Conservation (phyloP, 2,888 invertebrate species). For the Tenthredo notha region DNA sequence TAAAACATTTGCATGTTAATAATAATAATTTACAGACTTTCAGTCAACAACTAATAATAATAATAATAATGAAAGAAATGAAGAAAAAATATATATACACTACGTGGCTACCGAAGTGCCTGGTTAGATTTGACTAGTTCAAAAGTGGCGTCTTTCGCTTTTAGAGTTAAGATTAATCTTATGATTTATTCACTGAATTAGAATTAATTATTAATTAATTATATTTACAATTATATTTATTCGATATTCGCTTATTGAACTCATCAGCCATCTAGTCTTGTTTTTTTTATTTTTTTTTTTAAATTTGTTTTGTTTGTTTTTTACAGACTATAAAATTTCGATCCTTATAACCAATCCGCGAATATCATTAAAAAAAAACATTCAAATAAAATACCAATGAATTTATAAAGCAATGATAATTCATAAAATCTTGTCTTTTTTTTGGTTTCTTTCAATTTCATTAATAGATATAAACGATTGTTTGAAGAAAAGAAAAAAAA, state of each 20-base stretch:
- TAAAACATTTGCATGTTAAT: not conserved
- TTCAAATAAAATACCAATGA: not conserved
- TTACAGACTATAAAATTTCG: not conserved
- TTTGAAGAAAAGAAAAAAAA: not conserved
- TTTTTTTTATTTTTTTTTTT: too few species aligned
- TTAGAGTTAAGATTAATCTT: constrained; percentile 1
- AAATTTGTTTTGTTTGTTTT: too few species aligned
- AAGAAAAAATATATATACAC: not conserved
- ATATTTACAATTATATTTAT: not conserved
- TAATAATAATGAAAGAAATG: too few species aligned
- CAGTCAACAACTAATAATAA: too few species aligned
- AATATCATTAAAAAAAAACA: not conserved
- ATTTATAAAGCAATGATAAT: not conserved
- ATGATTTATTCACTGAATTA: not conserved
- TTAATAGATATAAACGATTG: not conserved
- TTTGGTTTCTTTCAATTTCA: not conserved
- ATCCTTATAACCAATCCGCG: not conserved
- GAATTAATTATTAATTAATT: not conserved
- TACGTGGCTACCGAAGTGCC: constrained; percentile 6
- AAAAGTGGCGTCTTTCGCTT: constrained; percentile 7
- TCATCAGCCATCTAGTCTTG: not conserved
- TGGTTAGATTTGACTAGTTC: constrained; percentile 15
- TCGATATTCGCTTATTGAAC: not conserved
- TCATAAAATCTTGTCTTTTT: not conserved
- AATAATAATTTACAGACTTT: too few species aligned